Evolutionary conservation across 2,797 vertebrate species (phyloP).

Genomic region (Mergus octosetaceus): DNA sequence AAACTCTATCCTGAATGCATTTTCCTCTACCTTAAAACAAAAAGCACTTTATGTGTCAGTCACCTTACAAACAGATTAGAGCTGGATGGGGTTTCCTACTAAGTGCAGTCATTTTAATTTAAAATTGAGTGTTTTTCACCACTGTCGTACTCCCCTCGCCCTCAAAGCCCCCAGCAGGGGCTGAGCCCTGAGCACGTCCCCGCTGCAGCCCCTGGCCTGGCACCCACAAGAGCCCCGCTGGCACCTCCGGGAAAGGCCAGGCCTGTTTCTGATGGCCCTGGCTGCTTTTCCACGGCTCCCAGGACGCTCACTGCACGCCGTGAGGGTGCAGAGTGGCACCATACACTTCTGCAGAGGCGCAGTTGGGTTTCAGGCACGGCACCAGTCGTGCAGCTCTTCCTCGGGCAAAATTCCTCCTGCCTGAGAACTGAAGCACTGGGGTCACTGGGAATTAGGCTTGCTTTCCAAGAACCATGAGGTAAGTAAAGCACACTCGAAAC

Average conservation of each 20-base stretch:
- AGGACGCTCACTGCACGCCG: background rate
- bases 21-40: slow-evolving; percentile 77
- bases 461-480: slow-evolving; percentile 55
- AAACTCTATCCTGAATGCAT: slow-evolving; percentile 71
- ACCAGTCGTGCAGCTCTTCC: slow-evolving; percentile 14
- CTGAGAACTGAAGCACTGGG: background rate
- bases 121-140: slow-evolving; percentile 51
- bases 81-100: slow-evolving; percentile 57
- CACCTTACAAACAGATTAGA: slow-evolving; percentile 73
- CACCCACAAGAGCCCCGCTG: background rate
- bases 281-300: background rate
- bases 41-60: slow-evolving; percentile 74
- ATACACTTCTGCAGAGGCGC: background rate
- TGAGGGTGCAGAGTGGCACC: rapidly evolving
- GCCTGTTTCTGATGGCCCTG: background rate
- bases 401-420: slow-evolving; percentile 14
- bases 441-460: background rate
- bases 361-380: background rate
- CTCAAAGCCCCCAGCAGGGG: background rate
- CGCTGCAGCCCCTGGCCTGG: background rate
- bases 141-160: background rate
- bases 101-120: slow-evolving; percentile 69
- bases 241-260: background rate
- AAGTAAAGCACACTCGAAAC: slow-evolving; percentile 9
- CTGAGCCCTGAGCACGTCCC: background rate